Conservation (phyloP, 2,797 vertebrate species). For the Thripadectes ignobilis region DNA sequence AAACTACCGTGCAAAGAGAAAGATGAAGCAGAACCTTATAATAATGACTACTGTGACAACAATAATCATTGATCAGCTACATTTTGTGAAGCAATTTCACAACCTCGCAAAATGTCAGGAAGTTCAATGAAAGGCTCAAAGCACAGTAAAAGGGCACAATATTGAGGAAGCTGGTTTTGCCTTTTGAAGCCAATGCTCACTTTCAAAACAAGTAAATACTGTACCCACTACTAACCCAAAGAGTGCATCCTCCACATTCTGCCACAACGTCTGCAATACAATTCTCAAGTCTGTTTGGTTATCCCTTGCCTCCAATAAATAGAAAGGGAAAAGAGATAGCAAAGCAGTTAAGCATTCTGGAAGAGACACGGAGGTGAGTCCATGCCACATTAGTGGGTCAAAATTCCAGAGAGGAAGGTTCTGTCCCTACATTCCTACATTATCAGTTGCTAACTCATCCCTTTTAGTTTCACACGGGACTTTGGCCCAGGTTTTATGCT, state of each 20-base stretch:
- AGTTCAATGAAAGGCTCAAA: neutral
- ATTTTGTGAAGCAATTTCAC: neutral
- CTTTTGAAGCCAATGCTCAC: neutral
- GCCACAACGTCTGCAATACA: neutral
- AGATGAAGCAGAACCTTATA: neutral
- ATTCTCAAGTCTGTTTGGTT: neutral
- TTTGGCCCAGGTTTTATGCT: constrained; percentile 27
- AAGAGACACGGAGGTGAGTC: neutral
- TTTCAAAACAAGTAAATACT: neutral
- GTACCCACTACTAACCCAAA: neutral
- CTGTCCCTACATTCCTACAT: neutral
- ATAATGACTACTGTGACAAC: neutral
- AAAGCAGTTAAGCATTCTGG: neutral
- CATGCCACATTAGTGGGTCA: neutral
- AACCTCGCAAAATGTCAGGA: neutral
- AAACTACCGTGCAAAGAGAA: neutral
- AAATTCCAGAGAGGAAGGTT: constrained; percentile 15
- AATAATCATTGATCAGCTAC: neutral
- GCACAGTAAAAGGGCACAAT: neutral
- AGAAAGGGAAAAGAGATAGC: neutral
- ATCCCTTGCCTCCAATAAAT: neutral
- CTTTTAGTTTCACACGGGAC: constrained; percentile 53
- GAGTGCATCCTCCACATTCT: neutral
- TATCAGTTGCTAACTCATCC: constrained; percentile 27
- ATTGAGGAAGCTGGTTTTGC: neutral